Conservation (phyloP, 23 tunicate species). For the Trididemnum clinides region DNA sequence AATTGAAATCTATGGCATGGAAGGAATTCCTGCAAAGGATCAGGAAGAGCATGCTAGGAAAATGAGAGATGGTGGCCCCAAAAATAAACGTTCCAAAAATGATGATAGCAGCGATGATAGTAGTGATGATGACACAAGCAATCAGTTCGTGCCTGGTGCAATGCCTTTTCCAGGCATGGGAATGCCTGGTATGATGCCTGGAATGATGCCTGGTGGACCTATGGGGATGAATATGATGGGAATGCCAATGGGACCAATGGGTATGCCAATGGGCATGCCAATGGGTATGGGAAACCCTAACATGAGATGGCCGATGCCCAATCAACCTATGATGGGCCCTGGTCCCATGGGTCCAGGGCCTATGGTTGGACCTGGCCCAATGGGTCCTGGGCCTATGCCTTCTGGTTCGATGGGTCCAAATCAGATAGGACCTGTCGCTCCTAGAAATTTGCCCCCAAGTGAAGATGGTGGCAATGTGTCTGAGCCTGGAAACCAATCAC, state of each 20-base stretch:
- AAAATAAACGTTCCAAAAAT: conserved; percentile 56
- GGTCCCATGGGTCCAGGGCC: conserved; percentile 79
- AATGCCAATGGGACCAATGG: conserved; percentile 55
- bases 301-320: conserved; percentile 93
- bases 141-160: conserved; percentile 42
- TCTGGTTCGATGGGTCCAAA: conserved; percentile 60
- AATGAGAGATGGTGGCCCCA: conserved; percentile 76
- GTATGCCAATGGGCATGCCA: conserved; percentile 56
- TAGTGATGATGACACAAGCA: conserved; percentile 59
- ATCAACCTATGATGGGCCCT: conserved; percentile 82
- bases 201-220: conserved; percentile 56
- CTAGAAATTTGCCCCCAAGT: conserved; percentile 3
- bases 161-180: conserved; percentile 72
- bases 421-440: conserved; percentile 66
- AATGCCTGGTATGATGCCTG: conserved; percentile 62
- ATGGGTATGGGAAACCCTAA: conserved; percentile 55
- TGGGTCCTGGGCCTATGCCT: conserved; percentile 50
- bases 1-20: conserved; percentile 99
- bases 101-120: conserved; percentile 62
- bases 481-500: background rate
- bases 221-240: conserved; percentile 67
- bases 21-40: conserved; percentile 95
- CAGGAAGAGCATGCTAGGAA: conserved; percentile 78
- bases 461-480: conserved; percentile 5
- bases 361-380: conserved; percentile 64